A percentile compares a stretch with the other conserved stretches of the same genome.
These are phyloP conservation scores for Pollenia griseotomentosa DNA, from an alignment of 2,888 invertebrate species.

Conservation along the genomic window DNA sequence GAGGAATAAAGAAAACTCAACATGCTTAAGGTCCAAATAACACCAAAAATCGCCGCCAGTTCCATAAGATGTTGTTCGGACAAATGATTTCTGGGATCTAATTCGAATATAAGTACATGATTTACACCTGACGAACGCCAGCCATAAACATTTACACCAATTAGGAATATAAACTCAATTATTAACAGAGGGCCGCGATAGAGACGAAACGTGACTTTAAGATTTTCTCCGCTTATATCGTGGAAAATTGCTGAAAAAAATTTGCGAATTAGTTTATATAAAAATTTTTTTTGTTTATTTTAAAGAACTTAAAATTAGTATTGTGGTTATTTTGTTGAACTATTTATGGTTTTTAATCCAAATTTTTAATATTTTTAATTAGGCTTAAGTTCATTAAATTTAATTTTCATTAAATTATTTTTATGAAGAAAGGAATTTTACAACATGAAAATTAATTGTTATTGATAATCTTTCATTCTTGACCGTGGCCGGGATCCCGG, in stretches of 20 bases:
- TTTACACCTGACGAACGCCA: slow-evolving; percentile 99
- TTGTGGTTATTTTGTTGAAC: no score
- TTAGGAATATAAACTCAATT: slow-evolving; percentile 95
- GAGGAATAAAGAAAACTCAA: slow-evolving; percentile 88
- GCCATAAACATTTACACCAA: slow-evolving; percentile 98
- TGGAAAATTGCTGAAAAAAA: slow-evolving; percentile 89
- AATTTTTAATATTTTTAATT: no score
- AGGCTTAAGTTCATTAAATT: no score
- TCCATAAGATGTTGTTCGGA: slow-evolving; percentile 98
- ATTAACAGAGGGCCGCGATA: slow-evolving; percentile 97
- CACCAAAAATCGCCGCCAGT: slow-evolving; percentile 95
- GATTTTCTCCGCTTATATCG: slow-evolving; percentile 88
- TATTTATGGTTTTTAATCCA: no score
- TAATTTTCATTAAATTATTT: no score
- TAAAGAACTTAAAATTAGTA: no score
- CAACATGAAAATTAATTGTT: no score
- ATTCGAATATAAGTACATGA: slow-evolving; percentile 98
- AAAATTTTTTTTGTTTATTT: no score
- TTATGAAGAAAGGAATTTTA: no score
- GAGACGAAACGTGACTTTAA: slow-evolving; percentile 94
- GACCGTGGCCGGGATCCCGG: no score
- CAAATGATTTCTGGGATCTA: slow-evolving; percentile 97
- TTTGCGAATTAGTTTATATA: neutral
- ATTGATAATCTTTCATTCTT: no score
- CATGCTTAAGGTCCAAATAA: slow-evolving; percentile 96